Percentiles rank a stretch among this genome's conserved stretches.
phyloP scores from a whole-genome alignment of 1,140 invertebrate species.

The Theocolax elegans region DNA sequence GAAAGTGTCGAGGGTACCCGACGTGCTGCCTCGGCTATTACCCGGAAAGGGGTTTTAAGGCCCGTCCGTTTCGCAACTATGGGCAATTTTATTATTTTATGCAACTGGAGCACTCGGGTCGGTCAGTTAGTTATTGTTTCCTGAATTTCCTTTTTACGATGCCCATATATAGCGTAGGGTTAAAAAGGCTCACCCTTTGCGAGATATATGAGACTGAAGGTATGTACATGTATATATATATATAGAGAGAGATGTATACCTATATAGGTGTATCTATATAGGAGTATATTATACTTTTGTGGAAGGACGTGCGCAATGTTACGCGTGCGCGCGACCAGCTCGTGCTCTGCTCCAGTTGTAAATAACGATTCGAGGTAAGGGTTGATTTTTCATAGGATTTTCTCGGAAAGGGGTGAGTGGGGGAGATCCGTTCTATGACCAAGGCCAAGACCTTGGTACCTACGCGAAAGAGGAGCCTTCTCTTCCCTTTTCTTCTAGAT shows the following conservation, averaged over 20 bases:
- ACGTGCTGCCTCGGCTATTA: conserved; percentile 5
- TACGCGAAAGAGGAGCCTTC: neutral
- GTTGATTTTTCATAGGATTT: conserved; percentile 35
- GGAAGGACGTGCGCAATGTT: neutral
- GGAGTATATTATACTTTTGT: neutral
- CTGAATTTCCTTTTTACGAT: conserved; percentile 56
- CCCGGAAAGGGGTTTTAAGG: conserved; percentile 53
- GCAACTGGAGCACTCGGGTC: conserved; percentile 61
- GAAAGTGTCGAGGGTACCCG: conserved; percentile 3
- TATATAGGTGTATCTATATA: neutral
- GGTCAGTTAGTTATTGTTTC: too few relatives aligned
- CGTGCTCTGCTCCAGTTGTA: conserved; percentile 58
- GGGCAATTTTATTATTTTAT: conserved; percentile 59
- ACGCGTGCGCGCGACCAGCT: neutral
- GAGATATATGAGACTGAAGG: too few relatives aligned
- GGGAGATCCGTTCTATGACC: neutral
- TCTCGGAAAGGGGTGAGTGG: conserved; percentile 28
- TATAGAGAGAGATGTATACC: neutral
- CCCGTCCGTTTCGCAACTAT: conserved; percentile 37
- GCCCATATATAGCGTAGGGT: conserved; percentile 63
- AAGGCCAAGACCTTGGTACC: conserved; percentile 16
- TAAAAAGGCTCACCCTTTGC: conserved; percentile 58
- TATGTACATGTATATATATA: neutral
- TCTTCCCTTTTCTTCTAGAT: neutral
- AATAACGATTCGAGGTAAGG: conserved; percentile 48